Base-by-base conservation (phyloP, 1,140 invertebrate genomes). In the Apolygus lucorum region DNA sequence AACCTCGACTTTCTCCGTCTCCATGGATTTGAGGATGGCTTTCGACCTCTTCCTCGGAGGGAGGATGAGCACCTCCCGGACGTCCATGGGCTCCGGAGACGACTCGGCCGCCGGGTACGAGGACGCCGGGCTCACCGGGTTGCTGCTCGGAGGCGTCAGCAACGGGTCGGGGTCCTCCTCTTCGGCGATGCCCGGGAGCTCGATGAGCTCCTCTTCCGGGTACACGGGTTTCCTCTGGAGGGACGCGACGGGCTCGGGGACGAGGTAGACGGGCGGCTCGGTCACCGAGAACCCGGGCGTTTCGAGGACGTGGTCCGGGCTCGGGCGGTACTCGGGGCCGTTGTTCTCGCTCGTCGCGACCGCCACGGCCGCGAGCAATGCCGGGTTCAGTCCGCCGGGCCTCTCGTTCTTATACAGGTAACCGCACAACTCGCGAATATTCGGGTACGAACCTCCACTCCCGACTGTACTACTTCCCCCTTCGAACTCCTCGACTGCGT, bases 21-120 rank as follows among this genome's bases (percentile, higher is more conserved):
- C 84, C 81, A 87, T 85, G 0, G 86, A 86, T 70, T 88, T 84
- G 65, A 88, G 83, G 74, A 91, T 91, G 79, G 90, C 86, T 76
- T 90, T 91, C 63, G 82, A 84, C 2, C 90, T 82, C 78, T 93
- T 93, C 52, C 90, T 80, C 1, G 88, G 85, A 11, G 90, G 90
- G 59, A 92, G 77, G 42, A 85, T 89, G 24, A 89, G 81, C 65
- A 83, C 83, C 72, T 88, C 87, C 52, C 82, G 82, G 21, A 69
- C 75, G 62, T 84, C 84, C 14, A 84, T 77, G 24, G 84, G 82
- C 73, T 84, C 83, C 1, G 80, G 88, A 64, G 85, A 85, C 1
- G 83, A 34, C 28, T 42, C 29, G 82, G 67, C 11, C 73, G 71
- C 22, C 13, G 67, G 42, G 22, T 59, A 59, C n/a, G 13, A 14